phyloP scores from a whole-genome alignment of 2,113 vertebrate genomes.

The Piliocolobus tephrosceles region DNA sequence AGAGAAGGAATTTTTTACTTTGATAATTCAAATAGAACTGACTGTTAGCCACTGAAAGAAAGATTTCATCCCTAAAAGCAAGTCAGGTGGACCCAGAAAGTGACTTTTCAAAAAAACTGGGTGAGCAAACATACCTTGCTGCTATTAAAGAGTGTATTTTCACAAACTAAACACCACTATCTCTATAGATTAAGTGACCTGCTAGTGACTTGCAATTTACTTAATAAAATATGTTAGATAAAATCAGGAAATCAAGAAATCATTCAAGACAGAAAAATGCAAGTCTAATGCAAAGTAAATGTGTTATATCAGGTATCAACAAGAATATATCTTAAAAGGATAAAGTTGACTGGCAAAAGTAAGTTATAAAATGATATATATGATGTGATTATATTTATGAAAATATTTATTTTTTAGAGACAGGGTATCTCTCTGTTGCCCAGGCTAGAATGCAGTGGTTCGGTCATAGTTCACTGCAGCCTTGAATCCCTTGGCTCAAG shows the following conservation, averaged over 20 bases:
- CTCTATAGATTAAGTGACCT: background rate
- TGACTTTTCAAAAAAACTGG: background rate
- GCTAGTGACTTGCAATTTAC: background rate
- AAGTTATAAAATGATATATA: background rate
- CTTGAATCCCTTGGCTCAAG: no score
- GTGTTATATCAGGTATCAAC: background rate
- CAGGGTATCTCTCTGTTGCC: no score
- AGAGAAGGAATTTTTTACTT: constrained; percentile 37
- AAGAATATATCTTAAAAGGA: background rate
- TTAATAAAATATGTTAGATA: constrained; percentile 39
- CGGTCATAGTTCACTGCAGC: no score
- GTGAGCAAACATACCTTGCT: constrained; percentile 32
- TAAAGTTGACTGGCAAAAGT: background rate
- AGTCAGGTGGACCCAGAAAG: background rate
- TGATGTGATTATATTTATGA: background rate
- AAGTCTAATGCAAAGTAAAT: constrained; percentile 20
- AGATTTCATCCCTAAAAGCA: constrained; percentile 1
- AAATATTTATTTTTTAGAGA: background rate
- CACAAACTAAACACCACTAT: background rate
- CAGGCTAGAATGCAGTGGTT: no score
- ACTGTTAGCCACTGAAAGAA: constrained; percentile 3
- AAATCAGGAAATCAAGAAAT: constrained; percentile 28
- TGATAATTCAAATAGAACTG: constrained; percentile 45
- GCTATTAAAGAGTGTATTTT: background rate
- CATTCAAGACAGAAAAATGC: background rate